Conservation (phyloP, 2,797 vertebrate genomes). For the Crocidura indochinensis region DNA sequence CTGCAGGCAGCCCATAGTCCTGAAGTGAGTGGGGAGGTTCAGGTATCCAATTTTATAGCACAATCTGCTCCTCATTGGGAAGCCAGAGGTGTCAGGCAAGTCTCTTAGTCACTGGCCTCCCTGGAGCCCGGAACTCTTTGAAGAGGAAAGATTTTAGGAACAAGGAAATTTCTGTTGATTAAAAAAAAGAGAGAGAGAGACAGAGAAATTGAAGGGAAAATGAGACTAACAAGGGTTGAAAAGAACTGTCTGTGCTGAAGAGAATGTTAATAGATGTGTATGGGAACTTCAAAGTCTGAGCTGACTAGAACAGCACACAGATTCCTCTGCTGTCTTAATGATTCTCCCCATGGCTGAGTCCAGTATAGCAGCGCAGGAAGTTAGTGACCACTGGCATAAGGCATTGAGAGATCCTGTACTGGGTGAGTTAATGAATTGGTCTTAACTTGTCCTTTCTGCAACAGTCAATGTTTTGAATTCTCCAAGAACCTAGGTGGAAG, state of each 20-base stretch:
- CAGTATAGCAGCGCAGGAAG: slow-evolving; percentile 50
- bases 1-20: neutral
- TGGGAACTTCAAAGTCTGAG: slow-evolving; percentile 68
- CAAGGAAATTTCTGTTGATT: slow-evolving; percentile 75
- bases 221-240: slow-evolving; percentile 76
- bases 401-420: neutral
- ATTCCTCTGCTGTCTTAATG: slow-evolving; percentile 68
- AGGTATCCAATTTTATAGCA: neutral
- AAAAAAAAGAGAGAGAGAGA: slow-evolving; percentile 46
- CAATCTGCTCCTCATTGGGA: slow-evolving; percentile 62
- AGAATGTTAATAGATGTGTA: slow-evolving; percentile 81
- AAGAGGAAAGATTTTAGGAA: slow-evolving; percentile 76
- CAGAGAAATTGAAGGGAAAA: slow-evolving; percentile 72
- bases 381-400: slow-evolving; percentile 6
- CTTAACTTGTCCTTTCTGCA: slow-evolving; percentile 16
- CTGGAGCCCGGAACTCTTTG: slow-evolving; percentile 73
- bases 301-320: slow-evolving; percentile 6
- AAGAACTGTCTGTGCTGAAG: slow-evolving; percentile 69
- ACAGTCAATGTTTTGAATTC: slow-evolving; percentile 27
- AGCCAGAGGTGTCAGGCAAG: slow-evolving; percentile 60
- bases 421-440: neutral
- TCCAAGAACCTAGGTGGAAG: slow-evolving; percentile 9
- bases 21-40: slow-evolving; percentile 7
- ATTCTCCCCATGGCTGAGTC: slow-evolving; percentile 45
- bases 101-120: slow-evolving; percentile 69